Conservation (phyloP, 2,888 invertebrate genomes). For the Petrophora chlorosata region DNA sequence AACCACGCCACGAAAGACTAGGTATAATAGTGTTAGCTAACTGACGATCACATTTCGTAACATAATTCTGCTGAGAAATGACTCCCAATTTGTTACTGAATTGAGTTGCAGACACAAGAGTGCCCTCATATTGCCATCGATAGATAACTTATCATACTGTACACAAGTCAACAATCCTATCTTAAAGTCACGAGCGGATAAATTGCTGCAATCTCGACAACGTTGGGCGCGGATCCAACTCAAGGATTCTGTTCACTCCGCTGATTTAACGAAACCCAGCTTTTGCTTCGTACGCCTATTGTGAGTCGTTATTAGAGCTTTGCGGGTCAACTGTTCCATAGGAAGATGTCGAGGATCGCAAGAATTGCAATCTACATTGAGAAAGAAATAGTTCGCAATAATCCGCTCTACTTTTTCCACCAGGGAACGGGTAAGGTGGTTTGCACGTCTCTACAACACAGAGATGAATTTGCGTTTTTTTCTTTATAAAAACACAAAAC, state of each 20-base stretch:
- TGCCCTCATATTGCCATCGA: conserved; percentile 1
- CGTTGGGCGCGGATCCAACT: conserved; percentile 68
- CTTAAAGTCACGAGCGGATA: conserved; percentile 54
- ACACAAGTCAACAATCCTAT: conserved; percentile 35
- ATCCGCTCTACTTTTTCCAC: conserved; percentile 2
- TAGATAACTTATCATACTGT: conserved; percentile 17
- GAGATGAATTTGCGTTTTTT: too few relatives aligned
- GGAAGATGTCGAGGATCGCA: conserved; percentile 37
- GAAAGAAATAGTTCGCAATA: conserved; percentile 32
- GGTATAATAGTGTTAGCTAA: too few relatives aligned
- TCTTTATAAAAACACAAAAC: too few relatives aligned
- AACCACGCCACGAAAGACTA: too few relatives aligned
- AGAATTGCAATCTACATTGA: conserved; percentile 39
- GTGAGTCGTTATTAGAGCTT: conserved; percentile 58
- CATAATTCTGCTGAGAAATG: neutral
- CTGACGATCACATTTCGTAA: neutral
- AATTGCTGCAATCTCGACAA: conserved; percentile 65
- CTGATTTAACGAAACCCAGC: conserved; percentile 65
- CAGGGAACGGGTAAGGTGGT: too few relatives aligned
- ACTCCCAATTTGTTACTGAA: neutral
- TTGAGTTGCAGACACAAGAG: neutral
- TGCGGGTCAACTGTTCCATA: conserved; percentile 52
- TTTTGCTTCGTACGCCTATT: conserved; percentile 57
- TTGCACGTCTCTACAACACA: too few relatives aligned
- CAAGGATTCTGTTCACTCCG: conserved; percentile 63